Percentiles rank a stretch among this genome's conserved stretches.
Conservation (phyloP, 2,888 invertebrate genomes). For the Baronia brevicornis region DNA sequence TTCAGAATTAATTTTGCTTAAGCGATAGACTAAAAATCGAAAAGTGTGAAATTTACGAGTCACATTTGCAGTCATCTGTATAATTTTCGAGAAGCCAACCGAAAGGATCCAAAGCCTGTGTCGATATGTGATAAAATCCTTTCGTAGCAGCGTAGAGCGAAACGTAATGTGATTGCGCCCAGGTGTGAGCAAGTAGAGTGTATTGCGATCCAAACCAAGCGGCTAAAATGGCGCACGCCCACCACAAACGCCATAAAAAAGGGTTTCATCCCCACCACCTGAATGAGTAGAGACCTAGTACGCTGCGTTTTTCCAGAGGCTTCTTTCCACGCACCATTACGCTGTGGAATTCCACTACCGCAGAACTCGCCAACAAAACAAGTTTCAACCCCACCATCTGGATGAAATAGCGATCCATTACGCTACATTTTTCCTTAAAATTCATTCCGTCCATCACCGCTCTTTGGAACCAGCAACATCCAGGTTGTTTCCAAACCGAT, state of each 20-base stretch:
- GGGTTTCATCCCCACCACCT: not conserved
- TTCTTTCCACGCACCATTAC: no score
- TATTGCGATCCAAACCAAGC: conserved; percentile 39
- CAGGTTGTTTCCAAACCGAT: no score
- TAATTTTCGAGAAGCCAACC: conserved; percentile 11
- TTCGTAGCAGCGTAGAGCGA: conserved; percentile 22
- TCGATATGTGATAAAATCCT: conserved; percentile 25
- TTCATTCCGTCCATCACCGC: no score
- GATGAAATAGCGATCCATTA: not conserved
- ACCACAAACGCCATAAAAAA: not conserved
- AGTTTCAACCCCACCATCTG: not conserved
- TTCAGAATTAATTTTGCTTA: not conserved
- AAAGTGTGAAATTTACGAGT: not conserved
- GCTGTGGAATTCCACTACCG: no score
- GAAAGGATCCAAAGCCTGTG: conserved; percentile 11
- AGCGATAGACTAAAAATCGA: no score
- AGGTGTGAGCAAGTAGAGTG: conserved; percentile 55
- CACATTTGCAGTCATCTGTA: not conserved
- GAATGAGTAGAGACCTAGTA: not conserved
- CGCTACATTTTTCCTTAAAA: no score
- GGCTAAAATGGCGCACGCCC: conserved; percentile 36
- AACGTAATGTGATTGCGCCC: conserved; percentile 59
- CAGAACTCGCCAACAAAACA: no score
- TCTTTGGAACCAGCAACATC: no score
- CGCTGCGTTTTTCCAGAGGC: no score